phyloP scores from a whole-genome alignment of 2,797 vertebrate genomes.

The Siniperca obscura region DNA sequence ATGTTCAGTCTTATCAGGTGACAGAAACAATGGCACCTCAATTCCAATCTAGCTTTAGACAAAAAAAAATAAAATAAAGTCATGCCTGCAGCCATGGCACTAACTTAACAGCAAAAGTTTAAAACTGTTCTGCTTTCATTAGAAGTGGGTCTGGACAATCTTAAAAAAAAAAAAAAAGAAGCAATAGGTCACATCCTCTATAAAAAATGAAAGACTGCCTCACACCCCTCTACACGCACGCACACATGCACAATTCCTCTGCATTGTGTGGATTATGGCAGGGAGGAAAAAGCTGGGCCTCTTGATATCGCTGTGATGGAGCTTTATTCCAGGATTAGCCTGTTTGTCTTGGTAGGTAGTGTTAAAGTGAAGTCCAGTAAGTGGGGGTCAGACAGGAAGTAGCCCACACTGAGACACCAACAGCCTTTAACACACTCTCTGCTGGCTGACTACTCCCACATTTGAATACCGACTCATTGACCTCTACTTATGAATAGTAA shows the following conservation, averaged over 20 bases:
- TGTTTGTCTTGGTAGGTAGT: slow-evolving; percentile 64
- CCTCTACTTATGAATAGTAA: slow-evolving; percentile 5
- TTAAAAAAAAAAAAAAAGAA: not conserved
- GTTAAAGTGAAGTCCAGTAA: slow-evolving; percentile 56
- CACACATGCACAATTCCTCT: slow-evolving; percentile 73
- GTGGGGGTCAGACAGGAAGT: slow-evolving; percentile 67
- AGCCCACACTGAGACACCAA: slow-evolving; percentile 33
- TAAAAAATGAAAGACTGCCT: slow-evolving; percentile 12
- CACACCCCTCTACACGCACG: not conserved
- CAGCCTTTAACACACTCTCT: slow-evolving; percentile 36
- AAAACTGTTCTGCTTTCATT: not conserved
- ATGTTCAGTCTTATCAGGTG: slow-evolving; percentile 43
- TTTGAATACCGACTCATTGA: slow-evolving; percentile 32
- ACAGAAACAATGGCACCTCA: slow-evolving; percentile 45
- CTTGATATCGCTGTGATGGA: slow-evolving; percentile 72
- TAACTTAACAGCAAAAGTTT: not conserved
- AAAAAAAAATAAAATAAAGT: slow-evolving; percentile 1
- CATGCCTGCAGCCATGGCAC: not conserved
- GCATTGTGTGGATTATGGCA: slow-evolving; percentile 71
- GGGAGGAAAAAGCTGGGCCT: slow-evolving; percentile 82
- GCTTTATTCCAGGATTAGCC: slow-evolving; percentile 73
- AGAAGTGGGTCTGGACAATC: not conserved
- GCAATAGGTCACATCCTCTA: slow-evolving; percentile 29
- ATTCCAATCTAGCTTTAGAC: slow-evolving; percentile 36
- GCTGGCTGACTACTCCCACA: slow-evolving; percentile 15